These are phyloP conservation scores for Sorex araneus DNA, from an alignment of 2,113 vertebrate genomes.

Conservation along the genomic window DNA sequence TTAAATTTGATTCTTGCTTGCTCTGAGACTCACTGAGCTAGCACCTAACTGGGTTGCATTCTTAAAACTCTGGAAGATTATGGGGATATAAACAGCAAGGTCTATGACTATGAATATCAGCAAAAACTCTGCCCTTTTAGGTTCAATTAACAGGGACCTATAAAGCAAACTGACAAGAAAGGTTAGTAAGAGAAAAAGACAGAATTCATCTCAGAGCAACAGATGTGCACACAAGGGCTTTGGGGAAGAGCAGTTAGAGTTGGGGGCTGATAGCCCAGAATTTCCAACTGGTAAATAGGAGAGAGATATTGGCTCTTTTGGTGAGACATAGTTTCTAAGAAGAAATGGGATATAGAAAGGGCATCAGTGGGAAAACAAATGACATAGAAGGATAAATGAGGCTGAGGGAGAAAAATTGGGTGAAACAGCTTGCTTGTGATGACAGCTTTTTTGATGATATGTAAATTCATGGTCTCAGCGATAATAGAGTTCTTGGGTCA, in stretches of 20 bases:
- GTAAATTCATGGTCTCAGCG: background rate
- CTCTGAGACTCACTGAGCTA: background rate
- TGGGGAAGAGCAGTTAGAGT: background rate
- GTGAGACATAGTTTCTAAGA: background rate
- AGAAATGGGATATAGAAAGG: background rate
- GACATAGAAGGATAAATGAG: background rate
- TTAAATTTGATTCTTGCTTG: background rate
- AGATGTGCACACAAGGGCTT: background rate
- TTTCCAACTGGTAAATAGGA: background rate
- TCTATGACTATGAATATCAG: background rate
- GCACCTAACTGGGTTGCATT: background rate
- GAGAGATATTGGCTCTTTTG: background rate
- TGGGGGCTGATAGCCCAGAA: background rate
- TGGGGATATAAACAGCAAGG: background rate
- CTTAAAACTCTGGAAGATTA: background rate
- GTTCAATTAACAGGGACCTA: background rate
- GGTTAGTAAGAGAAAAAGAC: slow-evolving; percentile 25
- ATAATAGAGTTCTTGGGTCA: background rate
- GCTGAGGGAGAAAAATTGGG: background rate
- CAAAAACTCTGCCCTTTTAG: background rate
- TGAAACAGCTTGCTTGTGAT: background rate
- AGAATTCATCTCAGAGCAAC: background rate
- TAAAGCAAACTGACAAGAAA: background rate
- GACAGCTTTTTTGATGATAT: background rate
- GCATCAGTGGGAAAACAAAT: background rate